Conservation (phyloP, 2,888 invertebrate genomes). For the Noctuana brunneofusca region DNA sequence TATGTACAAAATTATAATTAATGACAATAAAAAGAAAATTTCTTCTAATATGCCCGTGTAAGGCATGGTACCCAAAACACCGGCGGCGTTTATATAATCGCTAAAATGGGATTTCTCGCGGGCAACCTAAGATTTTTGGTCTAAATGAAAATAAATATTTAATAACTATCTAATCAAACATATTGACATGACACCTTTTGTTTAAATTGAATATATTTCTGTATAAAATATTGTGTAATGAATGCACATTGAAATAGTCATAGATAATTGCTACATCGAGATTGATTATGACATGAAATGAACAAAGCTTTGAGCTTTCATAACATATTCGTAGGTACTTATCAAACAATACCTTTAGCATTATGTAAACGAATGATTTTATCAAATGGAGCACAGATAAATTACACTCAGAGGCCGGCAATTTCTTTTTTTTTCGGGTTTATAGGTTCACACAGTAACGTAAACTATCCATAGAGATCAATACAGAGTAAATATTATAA, state of each 20-base stretch:
- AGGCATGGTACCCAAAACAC: too few species aligned
- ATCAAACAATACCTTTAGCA: not conserved
- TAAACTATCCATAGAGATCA: too few species aligned
- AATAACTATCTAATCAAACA: not conserved
- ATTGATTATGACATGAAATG: slow-evolving; percentile 13
- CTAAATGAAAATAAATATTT: not conserved
- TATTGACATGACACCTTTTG: not conserved
- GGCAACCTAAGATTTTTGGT: too few species aligned
- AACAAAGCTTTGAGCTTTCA: slow-evolving; percentile 24
- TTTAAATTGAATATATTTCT: slow-evolving; percentile 5
- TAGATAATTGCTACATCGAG: slow-evolving; percentile 14
- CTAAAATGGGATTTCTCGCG: too few species aligned
- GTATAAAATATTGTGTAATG: slow-evolving; percentile 11
- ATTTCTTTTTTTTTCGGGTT: not conserved
- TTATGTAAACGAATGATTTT: not conserved
- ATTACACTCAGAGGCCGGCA: not conserved
- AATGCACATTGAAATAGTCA: slow-evolving; percentile 4
- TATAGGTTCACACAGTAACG: not conserved
- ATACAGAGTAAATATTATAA: too few species aligned
- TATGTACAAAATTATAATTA: too few species aligned
- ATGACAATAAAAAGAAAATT: too few species aligned
- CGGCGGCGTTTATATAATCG: too few species aligned
- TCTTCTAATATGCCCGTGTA: too few species aligned
- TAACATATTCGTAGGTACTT: slow-evolving; percentile 9
- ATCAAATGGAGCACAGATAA: not conserved